Percentiles rank a stretch among this genome's conserved stretches.
These are phyloP conservation scores for Hartigia nigra DNA, from an alignment of 2,888 invertebrate species.

Conservation along the genomic window DNA sequence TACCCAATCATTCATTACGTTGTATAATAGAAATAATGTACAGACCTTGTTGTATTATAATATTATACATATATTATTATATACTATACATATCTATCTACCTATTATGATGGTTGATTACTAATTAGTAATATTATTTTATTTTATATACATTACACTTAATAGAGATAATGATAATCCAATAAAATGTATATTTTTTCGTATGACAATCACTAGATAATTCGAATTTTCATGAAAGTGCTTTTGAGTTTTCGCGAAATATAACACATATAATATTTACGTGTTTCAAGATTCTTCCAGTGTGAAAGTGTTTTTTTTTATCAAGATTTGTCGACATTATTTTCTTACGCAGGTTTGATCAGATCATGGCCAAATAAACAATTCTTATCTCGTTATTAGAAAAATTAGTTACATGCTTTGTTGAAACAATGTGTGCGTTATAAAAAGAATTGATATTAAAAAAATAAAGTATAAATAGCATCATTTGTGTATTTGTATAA, in stretches of 20 bases:
- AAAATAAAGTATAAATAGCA: background rate
- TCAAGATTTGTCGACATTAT: background rate
- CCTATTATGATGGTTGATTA: conserved; percentile 47
- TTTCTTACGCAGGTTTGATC: background rate
- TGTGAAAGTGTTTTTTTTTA: no score
- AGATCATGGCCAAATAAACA: background rate
- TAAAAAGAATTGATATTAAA: background rate
- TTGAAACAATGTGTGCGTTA: background rate
- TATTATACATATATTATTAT: conserved; percentile 45
- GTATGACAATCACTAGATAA: conserved; percentile 40
- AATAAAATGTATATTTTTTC: conserved; percentile 64
- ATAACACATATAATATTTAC: background rate
- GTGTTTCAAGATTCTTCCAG: background rate
- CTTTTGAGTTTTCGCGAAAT: background rate
- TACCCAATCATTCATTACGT: conserved; percentile 46
- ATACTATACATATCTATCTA: conserved; percentile 57
- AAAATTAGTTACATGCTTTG: background rate
- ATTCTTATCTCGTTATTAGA: background rate
- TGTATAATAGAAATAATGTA: conserved; percentile 50
- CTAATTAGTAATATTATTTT: conserved; percentile 55
- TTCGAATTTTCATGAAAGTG: conserved; percentile 5
- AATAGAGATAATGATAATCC: conserved; percentile 42
- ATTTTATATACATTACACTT: conserved; percentile 52
- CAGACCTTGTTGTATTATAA: conserved; percentile 52
- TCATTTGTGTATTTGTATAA: background rate